These are phyloP conservation scores for Drosophila ananassae DNA, from an alignment of 1,140 invertebrate species.

Conservation along the genomic window DNA sequence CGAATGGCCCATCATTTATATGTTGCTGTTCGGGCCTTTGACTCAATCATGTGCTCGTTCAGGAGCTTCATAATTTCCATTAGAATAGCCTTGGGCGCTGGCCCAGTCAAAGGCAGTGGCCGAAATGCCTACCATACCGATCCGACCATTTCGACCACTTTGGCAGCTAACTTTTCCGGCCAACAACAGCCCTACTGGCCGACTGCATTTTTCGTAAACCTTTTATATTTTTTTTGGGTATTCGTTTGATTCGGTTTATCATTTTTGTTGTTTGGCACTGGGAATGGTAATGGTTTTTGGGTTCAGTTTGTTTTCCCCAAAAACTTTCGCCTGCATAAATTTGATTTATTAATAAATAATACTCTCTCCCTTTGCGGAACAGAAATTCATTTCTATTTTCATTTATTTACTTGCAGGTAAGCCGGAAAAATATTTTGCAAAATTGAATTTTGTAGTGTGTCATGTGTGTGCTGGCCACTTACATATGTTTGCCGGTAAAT, in stretches of 20 bases:
- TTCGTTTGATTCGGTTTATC: conserved; percentile 15
- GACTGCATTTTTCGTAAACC: conserved; percentile 31
- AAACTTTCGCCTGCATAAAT: conserved; percentile 41
- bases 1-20: conserved; percentile 32
- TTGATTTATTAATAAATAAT: conserved; percentile 57
- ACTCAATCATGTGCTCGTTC: conserved; percentile 48
- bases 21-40: conserved; percentile 32
- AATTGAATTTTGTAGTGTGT: conserved; percentile 24
- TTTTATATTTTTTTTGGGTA: background rate
- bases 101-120: conserved; percentile 30
- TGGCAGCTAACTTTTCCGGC: conserved; percentile 41
- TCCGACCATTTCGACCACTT: conserved; percentile 28
- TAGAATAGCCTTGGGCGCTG: conserved; percentile 27
- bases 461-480: conserved; percentile 8
- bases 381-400: conserved; percentile 37
- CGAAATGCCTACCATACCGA: conserved; percentile 11
- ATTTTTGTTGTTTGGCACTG: background rate
- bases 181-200: background rate
- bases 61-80: conserved; percentile 43
- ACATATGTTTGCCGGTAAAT: conserved; percentile 39
- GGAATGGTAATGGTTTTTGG: conserved; percentile 1
- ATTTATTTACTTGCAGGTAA: conserved; percentile 50
- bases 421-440: conserved; percentile 15
- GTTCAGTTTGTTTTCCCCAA: conserved; percentile 16
- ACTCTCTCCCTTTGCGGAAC: conserved; percentile 26